Percentiles rank a stretch among this genome's conserved stretches.
These are phyloP conservation scores for Cephus runcator DNA, from an alignment of 2,888 invertebrate genomes.

Conservation along the genomic window DNA sequence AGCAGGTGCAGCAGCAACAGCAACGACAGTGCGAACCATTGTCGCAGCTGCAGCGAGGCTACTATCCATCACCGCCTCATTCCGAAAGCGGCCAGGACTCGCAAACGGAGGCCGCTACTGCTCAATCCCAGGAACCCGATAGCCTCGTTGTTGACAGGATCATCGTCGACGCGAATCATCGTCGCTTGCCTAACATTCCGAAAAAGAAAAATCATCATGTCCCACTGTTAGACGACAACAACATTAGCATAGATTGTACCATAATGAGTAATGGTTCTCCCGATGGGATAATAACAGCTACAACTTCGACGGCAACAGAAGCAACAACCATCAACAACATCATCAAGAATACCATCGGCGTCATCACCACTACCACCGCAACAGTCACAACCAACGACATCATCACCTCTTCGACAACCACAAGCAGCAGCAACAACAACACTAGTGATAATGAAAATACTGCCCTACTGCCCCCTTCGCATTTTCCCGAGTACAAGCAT, in stretches of 20 bases:
- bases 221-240: constrained; percentile 59
- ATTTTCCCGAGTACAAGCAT: constrained; percentile 64
- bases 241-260: constrained; percentile 63
- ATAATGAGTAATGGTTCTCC: constrained; percentile 56
- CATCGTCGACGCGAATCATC: constrained; percentile 53
- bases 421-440: constrained; percentile 34
- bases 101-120: constrained; percentile 54
- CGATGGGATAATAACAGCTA: constrained; percentile 45
- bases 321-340: too few relatives aligned
- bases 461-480: constrained; percentile 61
- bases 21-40: constrained; percentile 12
- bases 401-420: too few relatives aligned
- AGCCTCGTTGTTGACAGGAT: constrained; percentile 54
- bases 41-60: constrained; percentile 49
- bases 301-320: too few relatives aligned
- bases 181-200: constrained; percentile 54
- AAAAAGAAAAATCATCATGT: constrained; percentile 37
- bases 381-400: too few relatives aligned
- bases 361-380: too few relatives aligned
- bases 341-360: too few relatives aligned
- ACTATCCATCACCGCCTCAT: constrained; percentile 56
- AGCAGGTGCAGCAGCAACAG: constrained; percentile 36
- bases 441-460: constrained; percentile 64
- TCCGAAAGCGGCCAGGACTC: constrained; percentile 50
- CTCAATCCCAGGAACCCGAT: constrained; percentile 56